Evolutionary conservation across 2,888 invertebrate species (phyloP), one percentile per base, ranked within the genome.

Genomic region (Hirtodrosophila histrioides): DNA sequence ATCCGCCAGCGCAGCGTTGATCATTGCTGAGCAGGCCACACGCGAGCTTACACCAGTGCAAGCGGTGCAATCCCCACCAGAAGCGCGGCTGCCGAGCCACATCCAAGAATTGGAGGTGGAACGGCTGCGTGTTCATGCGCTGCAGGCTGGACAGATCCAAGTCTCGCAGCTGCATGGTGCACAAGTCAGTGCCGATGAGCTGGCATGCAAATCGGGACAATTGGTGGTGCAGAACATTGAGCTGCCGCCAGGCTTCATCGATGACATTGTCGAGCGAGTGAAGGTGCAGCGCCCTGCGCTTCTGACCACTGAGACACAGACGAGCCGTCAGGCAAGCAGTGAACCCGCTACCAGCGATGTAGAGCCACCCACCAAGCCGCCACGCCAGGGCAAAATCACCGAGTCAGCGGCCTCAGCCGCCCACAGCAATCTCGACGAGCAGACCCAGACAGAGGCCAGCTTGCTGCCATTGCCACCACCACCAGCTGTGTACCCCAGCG

Each of bases 161-260:
- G 96, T 96, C 0, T 96, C 96, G 0, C 96, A 96, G 90, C 94
- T 97, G 65, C 96, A 96, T 86, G 95, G 96, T 5, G 93, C 94
- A 78, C 94, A 94, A 35, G 93, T 97, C 70, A 94, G 94, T 69
- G 94, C 96, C 0, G 93, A 94, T 49, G 96, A 96, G 86, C 92
- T 96, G 65, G 94, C 94, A 78, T 95, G 95, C 5, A 94, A 94
- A 87, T 94, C 94, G 0, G 95, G 95, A 0, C 94, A 94, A 75
- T 92, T 95, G 68, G 93, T 94, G 53, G 93, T 95, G 0, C 94
- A 94, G 78, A 95, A 94, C 57, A 93, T 95, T 48, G 94, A 95
- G 88, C 92, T 95, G 75, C 94, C 95, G 0, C 93, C 94, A 27
- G 94, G 94, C 5, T 93, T 95, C 55, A 94, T 95, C 53, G 94